Percentiles rank a stretch among this genome's conserved stretches.
phyloP scores from a whole-genome alignment of 1,140 invertebrate genomes.

The Brachionus calyciflorus region DNA sequence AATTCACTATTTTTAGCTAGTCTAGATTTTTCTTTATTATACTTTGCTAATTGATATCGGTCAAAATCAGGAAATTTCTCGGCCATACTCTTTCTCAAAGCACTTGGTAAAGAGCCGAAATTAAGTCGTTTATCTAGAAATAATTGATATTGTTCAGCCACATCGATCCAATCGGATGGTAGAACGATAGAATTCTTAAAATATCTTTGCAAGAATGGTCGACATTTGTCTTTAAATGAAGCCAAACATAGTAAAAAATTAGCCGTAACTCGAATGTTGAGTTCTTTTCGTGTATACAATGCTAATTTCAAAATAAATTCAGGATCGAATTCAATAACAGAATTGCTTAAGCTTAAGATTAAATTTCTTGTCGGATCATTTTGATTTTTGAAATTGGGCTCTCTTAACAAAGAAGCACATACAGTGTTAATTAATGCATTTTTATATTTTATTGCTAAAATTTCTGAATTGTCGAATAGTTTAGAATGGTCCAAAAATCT shows the following conservation, averaged over 20 bases:
- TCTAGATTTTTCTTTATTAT: slow-evolving; percentile 58
- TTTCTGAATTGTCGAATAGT: not conserved
- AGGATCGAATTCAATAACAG: slow-evolving; percentile 57
- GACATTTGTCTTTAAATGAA: slow-evolving; percentile 53
- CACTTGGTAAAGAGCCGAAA: slow-evolving; percentile 57
- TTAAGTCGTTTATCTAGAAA: slow-evolving; percentile 55
- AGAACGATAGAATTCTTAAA: slow-evolving; percentile 56
- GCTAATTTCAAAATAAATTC: slow-evolving; percentile 63
- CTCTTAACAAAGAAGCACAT: slow-evolving; percentile 54
- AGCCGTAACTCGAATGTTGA: slow-evolving; percentile 62
- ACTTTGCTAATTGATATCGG: slow-evolving; percentile 62
- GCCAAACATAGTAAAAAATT: slow-evolving; percentile 62
- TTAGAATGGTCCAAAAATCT: not conserved
- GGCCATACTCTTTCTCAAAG: slow-evolving; percentile 59
- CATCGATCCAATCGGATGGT: slow-evolving; percentile 63
- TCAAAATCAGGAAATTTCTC: slow-evolving; percentile 62
- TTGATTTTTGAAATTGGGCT: slow-evolving; percentile 56
- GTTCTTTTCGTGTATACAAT: slow-evolving; percentile 59
- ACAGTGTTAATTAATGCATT: not conserved
- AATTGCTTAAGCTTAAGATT: slow-evolving; percentile 51
- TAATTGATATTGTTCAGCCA: slow-evolving; percentile 60
- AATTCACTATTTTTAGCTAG: slow-evolving; percentile 53
- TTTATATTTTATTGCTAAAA: not conserved
- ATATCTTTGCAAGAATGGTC: slow-evolving; percentile 60
- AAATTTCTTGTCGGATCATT: slow-evolving; percentile 52